A percentile compares a stretch with the other conserved stretches of the same genome.
phyloP scores from a whole-genome alignment of 1,140 invertebrate species.

The Zaprionus capensis region DNA sequence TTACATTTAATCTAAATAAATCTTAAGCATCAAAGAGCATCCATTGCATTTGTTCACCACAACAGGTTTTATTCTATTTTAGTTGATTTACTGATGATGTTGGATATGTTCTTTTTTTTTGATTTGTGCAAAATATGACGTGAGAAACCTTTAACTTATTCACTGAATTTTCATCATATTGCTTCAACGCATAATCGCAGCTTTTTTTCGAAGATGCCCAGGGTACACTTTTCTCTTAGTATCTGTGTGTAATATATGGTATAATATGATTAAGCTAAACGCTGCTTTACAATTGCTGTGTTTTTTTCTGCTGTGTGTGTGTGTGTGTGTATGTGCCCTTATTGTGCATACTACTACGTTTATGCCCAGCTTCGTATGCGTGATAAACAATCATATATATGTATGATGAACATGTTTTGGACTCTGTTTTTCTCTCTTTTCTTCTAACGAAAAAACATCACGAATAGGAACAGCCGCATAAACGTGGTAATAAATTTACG shows the following conservation, averaged over 20 bases:
- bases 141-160: conserved; percentile 40
- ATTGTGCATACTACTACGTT: conserved; percentile 44
- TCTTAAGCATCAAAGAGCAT: too few species aligned
- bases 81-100: background rate
- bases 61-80: background rate
- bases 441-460: conserved; percentile 26
- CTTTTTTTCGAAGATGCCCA: conserved; percentile 37
- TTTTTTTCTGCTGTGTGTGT: background rate
- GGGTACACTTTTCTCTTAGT: conserved; percentile 3
- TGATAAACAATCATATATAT: conserved; percentile 22
- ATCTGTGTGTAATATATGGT: background rate
- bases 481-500: conserved; percentile 68
- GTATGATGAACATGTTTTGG: conserved; percentile 16
- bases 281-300: conserved; percentile 6
- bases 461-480: conserved; percentile 46
- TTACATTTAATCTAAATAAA: too few species aligned
- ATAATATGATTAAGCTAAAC: conserved; percentile 9
- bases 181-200: conserved; percentile 34
- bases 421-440: conserved; percentile 8
- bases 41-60: too few species aligned
- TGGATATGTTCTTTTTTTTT: conserved; percentile 30
- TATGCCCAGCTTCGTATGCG: conserved; percentile 41
- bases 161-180: conserved; percentile 26
- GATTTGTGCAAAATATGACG: conserved; percentile 27
- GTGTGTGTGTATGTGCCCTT: conserved; percentile 33